Conservation (phyloP, 2,113 vertebrate genomes). For the Aptenodytes forsteri region DNA sequence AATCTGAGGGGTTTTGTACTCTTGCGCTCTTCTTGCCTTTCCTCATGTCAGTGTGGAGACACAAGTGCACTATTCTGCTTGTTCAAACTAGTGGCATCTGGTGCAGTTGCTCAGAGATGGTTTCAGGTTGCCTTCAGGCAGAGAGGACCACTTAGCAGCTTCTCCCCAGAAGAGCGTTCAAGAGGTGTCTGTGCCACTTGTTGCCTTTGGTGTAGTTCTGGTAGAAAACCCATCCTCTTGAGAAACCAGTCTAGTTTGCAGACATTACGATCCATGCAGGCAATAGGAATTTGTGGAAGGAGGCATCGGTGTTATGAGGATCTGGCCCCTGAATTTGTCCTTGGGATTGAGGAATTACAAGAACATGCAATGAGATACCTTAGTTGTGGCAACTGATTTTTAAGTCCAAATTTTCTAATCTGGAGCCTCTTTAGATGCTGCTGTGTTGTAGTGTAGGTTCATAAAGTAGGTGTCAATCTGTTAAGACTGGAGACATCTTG, state of each 20-base stretch:
- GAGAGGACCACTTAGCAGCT: neutral
- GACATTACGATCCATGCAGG: rapidly evolving
- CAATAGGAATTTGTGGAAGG: neutral
- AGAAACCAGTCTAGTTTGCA: neutral
- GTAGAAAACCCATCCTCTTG: neutral
- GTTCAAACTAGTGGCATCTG: neutral
- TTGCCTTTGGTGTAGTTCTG: neutral
- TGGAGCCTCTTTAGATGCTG: neutral
- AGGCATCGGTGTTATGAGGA: neutral
- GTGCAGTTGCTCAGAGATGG: neutral
- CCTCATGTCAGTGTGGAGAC: rapidly evolving
- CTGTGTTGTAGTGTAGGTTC: neutral
- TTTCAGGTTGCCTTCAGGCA: neutral
- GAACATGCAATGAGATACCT: neutral
- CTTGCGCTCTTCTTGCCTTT: neutral
- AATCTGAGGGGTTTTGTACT: neutral
- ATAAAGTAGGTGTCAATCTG: neutral
- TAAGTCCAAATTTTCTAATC: neutral
- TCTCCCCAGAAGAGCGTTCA: neutral
- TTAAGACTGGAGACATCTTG: neutral
- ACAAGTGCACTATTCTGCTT: rapidly evolving
- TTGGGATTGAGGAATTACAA: neutral
- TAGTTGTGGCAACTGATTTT: neutral
- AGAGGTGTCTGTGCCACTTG: rapidly evolving
- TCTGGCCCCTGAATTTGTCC: neutral